phyloP scores from a whole-genome alignment of 2,888 invertebrate genomes.

The Acholoe squamosa region DNA sequence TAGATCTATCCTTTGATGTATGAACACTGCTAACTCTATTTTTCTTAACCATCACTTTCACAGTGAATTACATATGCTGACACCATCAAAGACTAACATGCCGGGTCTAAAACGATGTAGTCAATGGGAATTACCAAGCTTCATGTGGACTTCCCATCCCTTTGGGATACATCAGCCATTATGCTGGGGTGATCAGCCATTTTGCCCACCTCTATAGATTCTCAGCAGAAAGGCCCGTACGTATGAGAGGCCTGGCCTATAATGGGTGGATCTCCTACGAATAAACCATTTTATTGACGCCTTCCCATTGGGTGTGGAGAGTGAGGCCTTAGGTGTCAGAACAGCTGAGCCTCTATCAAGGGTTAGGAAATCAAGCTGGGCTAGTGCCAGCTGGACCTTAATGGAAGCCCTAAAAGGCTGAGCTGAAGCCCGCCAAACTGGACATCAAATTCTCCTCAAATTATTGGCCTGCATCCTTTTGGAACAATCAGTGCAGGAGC shows the following conservation, averaged over 20 bases:
- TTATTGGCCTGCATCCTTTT: background rate
- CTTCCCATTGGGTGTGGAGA: background rate
- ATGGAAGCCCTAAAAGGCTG: slow-evolving; percentile 2
- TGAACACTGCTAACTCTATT: background rate
- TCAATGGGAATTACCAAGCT: too few species aligned
- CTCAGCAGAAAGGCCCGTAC: background rate
- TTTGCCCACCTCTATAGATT: background rate
- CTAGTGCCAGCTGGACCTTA: background rate
- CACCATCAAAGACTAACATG: too few species aligned
- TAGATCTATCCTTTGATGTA: background rate
- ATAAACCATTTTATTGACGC: background rate
- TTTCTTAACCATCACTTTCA: too few species aligned
- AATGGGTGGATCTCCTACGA: background rate
- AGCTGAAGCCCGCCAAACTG: background rate
- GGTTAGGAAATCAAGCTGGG: background rate
- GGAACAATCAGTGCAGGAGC: background rate
- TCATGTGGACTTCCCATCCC: too few species aligned
- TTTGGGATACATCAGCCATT: too few species aligned
- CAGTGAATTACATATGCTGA: too few species aligned
- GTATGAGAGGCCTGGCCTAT: background rate
- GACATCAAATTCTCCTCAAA: background rate
- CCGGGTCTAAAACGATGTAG: too few species aligned
- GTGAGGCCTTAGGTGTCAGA: background rate
- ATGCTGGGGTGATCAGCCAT: background rate
- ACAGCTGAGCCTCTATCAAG: background rate